A percentile compares a stretch with the other conserved stretches of the same genome.
Conservation (phyloP, 1,140 invertebrate genomes). For the Berghia stephanieae region DNA sequence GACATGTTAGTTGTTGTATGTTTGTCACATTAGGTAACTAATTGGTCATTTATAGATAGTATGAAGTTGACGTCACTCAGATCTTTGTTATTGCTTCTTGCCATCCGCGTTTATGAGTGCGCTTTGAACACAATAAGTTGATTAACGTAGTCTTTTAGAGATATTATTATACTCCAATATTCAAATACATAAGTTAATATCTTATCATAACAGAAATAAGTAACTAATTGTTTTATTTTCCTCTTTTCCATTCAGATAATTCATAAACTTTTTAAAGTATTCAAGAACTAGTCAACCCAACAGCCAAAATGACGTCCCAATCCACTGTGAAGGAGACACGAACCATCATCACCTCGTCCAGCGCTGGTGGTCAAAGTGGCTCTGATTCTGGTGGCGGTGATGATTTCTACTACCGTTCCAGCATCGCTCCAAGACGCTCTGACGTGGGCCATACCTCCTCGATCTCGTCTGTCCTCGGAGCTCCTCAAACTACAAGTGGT, state of each 20-base stretch:
- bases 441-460: constrained; percentile 42
- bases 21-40: too few relatives aligned
- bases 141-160: not conserved
- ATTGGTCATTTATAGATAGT: too few relatives aligned
- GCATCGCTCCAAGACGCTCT: constrained; percentile 42
- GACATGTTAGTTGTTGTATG: too few relatives aligned
- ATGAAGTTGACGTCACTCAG: too few relatives aligned
- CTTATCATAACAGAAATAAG: not conserved
- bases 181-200: not conserved
- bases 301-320: constrained; percentile 45
- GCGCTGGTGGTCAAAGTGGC: not conserved
- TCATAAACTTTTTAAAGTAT: not conserved
- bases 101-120: too few relatives aligned
- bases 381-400: constrained; percentile 28
- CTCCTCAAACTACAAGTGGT: constrained; percentile 29
- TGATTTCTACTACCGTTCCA: constrained; percentile 50
- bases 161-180: not conserved
- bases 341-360: constrained; percentile 50
- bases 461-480: constrained; percentile 32
- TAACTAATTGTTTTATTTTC: not conserved
- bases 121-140: not conserved
- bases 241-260: not conserved
- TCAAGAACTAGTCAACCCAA: not conserved
- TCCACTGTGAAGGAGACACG: constrained; percentile 55
- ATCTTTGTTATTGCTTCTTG: too few relatives aligned